Base-by-base conservation (phyloP, 1,140 invertebrate species). In the Drosophila orena region DNA sequence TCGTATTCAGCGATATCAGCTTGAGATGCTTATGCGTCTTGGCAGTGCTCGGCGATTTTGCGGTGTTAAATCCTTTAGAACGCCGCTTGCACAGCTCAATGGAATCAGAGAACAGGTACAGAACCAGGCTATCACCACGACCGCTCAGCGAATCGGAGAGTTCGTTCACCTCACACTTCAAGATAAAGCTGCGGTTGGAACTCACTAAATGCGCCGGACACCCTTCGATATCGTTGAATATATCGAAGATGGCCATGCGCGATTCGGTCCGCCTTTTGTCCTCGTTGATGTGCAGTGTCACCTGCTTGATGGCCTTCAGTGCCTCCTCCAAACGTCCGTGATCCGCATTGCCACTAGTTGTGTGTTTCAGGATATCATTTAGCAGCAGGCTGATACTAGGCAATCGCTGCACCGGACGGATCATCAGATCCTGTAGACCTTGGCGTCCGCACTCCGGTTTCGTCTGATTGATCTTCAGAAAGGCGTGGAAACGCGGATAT, bases 201-300 rank as follows among this genome's bases (percentile, higher is more conserved):
- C 97, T 98, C 10, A 99, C 95, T 66, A 99, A 92, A 86, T 98
- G 96, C 1, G 97, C 95, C 44, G 98, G 98, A 93, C 98, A 99
- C 88, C 98, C 98, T 89, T 99, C 98, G 85, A 99, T 99, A 91
- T 99, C 98, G 93, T 99, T 98, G 92, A 98, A 97, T 61, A 99
- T 98, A 93, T 99, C 97, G 93, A 99, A 99, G 94, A 99, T 97
- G 72, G 96, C 97, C 83, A 99, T 94, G 92, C 98, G 97, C 1
- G 96, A 96, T 93, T 99, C 98, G 8, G 98, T 98, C 93, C 97
- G 97, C 74, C 98, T 94, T 93, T 99, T 99, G 92, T 99, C 98
- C 94, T 99, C 98, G 93, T 99, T 99, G 55, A 99, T 98, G 91
- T 98, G 96, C 72, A 96, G 97, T 95, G 98, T 98, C 14, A 99